Evolutionary conservation across 2,888 invertebrate species (phyloP), one percentile per base, ranked within the genome.

Genomic region (Nipponacmea schrenckii): DNA sequence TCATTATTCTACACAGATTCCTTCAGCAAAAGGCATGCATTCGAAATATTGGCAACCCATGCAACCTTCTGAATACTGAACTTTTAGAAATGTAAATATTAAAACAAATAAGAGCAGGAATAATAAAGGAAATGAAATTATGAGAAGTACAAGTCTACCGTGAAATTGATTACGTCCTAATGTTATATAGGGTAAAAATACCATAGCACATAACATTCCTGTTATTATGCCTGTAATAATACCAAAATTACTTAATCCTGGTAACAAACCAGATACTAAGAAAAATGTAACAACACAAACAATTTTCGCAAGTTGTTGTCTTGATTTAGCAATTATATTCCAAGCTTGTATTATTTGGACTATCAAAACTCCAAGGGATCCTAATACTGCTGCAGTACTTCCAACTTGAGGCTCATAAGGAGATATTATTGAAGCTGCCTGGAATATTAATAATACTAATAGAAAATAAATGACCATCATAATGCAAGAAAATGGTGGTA

Each of bases 261-360:
- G 83, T 14, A 84, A 72, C 1, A 83, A 81, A 15, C 85, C 85
- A 62, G 75, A 69, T 10, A 80, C 62, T 17, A 82, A 62, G 24
- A 80, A 76, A 1, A 82, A 17, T 0, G 72, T 26, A 10, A 80
- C 67, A 12, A 78, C 74, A 14, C 27, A 39, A 10, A 76, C 17
- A 14, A 83, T 50, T 70, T 83, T 83, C 0, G 65, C 46, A 15
- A 83, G 64, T 64, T 83, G 85, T 62, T 62, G 65, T 45, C 62
- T 50, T 3, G 83, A 83, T 24, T 69, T 72, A 2, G 73, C 62
- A n/a, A 85, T 74, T 20, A 83, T 56, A 12, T 65, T 69, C 85
- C 85, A 85, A 50, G 84, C 83, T 69, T 84, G 83, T 8, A 79
- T 26, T 8, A 86, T 78, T 67, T 86, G 84, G 39, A 82, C 75